Conservation (phyloP, 2,888 invertebrate species). For the Cacoxenus indagator region DNA sequence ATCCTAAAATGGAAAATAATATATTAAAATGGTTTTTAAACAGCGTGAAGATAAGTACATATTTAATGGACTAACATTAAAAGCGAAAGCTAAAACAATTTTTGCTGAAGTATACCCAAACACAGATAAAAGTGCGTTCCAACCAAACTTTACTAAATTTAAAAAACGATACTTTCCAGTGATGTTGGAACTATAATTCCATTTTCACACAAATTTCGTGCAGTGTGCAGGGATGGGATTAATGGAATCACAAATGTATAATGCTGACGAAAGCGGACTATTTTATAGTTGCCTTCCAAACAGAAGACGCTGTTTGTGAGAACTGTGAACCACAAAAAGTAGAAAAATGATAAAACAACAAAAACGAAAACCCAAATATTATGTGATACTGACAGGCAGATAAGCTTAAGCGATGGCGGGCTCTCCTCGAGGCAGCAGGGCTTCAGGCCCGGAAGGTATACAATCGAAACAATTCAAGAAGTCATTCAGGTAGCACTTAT, state of each 20-base stretch:
- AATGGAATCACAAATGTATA: constrained; percentile 17
- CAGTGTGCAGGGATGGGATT: constrained; percentile 1
- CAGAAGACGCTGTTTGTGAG: background rate
- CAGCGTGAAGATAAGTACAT: background rate
- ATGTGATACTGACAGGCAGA: too few relatives aligned
- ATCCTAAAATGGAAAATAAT: background rate
- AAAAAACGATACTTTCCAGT: too few relatives aligned
- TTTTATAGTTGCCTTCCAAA: constrained; percentile 14
- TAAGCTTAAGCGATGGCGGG: too few relatives aligned
- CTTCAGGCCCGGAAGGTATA: too few relatives aligned
- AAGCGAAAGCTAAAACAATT: background rate
- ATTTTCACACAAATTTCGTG: background rate
- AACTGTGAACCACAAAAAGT: background rate
- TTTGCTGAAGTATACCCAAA: background rate
- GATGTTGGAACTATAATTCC: background rate
- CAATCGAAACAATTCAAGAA: too few relatives aligned
- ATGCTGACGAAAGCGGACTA: constrained; percentile 18
- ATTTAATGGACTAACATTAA: background rate
- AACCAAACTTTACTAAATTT: too few relatives aligned
- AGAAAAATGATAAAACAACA: too few relatives aligned
- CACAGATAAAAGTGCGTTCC: too few relatives aligned
- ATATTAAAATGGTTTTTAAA: background rate
- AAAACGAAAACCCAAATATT: too few relatives aligned
- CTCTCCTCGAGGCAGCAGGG: too few relatives aligned
- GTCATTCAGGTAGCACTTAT: too few relatives aligned